Conservation (phyloP, 2,113 vertebrate species). For the Urocitellus parryii region DNA sequence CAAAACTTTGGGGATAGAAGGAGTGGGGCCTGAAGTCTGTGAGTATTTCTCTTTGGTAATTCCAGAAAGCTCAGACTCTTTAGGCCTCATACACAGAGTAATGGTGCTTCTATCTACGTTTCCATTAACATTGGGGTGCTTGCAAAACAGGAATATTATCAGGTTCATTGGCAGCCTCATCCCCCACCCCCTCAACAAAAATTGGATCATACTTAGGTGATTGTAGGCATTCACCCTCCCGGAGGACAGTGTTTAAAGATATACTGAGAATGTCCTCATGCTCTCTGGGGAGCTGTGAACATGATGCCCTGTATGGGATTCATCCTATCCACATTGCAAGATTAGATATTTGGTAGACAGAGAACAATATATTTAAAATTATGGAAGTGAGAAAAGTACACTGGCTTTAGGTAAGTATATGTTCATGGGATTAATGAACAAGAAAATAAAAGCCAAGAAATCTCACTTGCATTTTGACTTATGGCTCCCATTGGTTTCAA, state of each 20-base stretch:
- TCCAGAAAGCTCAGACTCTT: not conserved
- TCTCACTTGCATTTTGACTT: not conserved
- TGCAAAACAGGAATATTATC: not conserved
- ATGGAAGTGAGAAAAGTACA: not conserved
- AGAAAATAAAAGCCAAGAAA: not conserved
- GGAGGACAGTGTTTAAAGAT: not conserved
- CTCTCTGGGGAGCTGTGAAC: not conserved
- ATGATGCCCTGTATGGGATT: not conserved
- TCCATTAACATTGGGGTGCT: not conserved
- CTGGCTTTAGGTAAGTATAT: not conserved
- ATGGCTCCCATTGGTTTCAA: not conserved
- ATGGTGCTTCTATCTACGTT: not conserved
- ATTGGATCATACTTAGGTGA: not conserved
- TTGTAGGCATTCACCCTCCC: not conserved
- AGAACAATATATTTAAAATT: conserved; percentile 22
- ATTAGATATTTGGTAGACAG: not conserved
- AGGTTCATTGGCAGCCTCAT: not conserved
- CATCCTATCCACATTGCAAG: not conserved
- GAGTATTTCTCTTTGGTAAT: not conserved
- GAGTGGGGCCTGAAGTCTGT: not conserved
- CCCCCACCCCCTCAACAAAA: not conserved
- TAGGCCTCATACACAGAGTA: not conserved
- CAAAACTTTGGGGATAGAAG: not conserved
- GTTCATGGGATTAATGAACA: not conserved
- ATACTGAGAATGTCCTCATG: not conserved